A percentile compares a stretch with the other conserved stretches of the same genome.
Conservation (phyloP, 2,888 invertebrate genomes). For the Parascotia fuliginaria region DNA sequence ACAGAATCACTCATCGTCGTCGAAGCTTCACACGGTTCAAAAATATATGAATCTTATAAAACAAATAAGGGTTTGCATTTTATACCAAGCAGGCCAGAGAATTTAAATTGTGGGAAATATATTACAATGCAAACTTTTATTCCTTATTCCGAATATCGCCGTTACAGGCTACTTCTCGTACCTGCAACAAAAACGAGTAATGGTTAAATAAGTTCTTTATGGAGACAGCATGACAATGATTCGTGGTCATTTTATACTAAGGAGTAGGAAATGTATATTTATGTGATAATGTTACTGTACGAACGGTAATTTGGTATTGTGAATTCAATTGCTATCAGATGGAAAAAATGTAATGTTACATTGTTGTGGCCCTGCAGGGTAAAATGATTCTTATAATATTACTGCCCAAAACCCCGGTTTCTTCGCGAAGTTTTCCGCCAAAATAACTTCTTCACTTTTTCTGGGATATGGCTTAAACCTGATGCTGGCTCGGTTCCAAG, state of each 20-base stretch:
- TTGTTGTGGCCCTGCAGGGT: too few relatives aligned
- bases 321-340: not conserved
- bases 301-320: not conserved
- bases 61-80: conserved; percentile 59
- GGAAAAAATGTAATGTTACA: not conserved
- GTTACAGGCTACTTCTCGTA: conserved; percentile 31
- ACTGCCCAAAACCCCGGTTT: too few relatives aligned
- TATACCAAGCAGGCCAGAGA: conserved; percentile 50
- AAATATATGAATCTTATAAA: conserved; percentile 61
- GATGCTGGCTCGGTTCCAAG: too few relatives aligned
- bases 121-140: conserved; percentile 5
- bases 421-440: too few relatives aligned
- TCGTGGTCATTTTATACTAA: conserved; percentile 1
- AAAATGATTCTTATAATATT: too few relatives aligned
- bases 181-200: conserved; percentile 46
- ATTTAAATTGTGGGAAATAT: conserved; percentile 50
- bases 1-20: conserved; percentile 33
- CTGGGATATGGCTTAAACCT: too few relatives aligned
- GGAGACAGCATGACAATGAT: conserved; percentile 11
- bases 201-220: conserved; percentile 35
- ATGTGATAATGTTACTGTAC: not conserved
- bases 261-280: not conserved
- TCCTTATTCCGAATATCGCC: conserved; percentile 3
- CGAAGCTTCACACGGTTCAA: conserved; percentile 56
- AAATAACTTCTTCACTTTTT: too few relatives aligned